Conservation (phyloP, 2,797 vertebrate genomes). For the Poeciliopsis presidionis region DNA sequence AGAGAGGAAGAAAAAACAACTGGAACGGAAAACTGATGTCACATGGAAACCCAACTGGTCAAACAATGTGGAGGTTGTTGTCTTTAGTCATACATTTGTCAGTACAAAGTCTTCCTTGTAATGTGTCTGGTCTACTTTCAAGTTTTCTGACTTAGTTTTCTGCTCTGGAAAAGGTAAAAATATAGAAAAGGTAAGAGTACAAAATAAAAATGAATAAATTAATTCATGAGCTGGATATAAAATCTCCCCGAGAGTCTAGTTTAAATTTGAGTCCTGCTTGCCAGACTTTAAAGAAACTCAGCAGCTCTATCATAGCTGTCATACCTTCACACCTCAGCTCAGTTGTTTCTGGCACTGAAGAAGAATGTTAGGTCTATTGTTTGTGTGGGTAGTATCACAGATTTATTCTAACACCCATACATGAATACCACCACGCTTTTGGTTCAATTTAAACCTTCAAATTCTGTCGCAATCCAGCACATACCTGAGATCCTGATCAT, state of each 20-base stretch:
- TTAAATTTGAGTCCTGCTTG: background rate
- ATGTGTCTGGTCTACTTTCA: background rate
- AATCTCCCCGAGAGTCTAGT: background rate
- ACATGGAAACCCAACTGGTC: slow-evolving; percentile 45
- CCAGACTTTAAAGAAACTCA: slow-evolving; percentile 8
- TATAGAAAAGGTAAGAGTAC: background rate
- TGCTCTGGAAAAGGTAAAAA: background rate
- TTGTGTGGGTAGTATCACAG: slow-evolving; percentile 26
- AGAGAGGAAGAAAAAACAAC: slow-evolving; percentile 2
- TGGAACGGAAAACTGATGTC: slow-evolving; percentile 18
- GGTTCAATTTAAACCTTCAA: background rate
- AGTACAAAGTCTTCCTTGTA: background rate
- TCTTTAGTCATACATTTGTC: background rate
- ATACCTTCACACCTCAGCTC: slow-evolving; percentile 64
- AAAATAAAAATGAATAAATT: background rate
- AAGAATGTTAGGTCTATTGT: slow-evolving; percentile 41
- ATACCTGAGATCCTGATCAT: slow-evolving; percentile 15
- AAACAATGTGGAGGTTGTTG: slow-evolving; percentile 9
- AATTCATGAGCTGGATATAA: background rate
- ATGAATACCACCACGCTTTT: background rate
- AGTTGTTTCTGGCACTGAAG: slow-evolving; percentile 42
- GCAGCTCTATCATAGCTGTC: slow-evolving; percentile 55
- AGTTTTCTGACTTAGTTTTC: background rate
- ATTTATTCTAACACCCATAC: slow-evolving; percentile 24
- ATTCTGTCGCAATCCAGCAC: background rate